Base-by-base conservation (phyloP, 2,797 vertebrate genomes). In the Poeciliopsis infans region DNA sequence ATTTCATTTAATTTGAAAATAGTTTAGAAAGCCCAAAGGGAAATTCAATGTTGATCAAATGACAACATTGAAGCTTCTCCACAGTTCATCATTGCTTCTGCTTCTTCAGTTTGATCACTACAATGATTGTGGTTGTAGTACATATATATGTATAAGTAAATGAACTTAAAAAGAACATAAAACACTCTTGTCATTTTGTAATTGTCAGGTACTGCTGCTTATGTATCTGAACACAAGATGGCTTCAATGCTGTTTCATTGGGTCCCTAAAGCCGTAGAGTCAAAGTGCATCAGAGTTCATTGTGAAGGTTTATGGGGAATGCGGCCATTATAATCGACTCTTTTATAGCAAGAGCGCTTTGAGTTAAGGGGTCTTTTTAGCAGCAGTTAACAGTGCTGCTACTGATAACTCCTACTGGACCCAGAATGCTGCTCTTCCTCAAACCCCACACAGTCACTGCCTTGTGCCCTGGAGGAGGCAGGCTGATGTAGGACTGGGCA, bases 351-450 rank as follows among this genome's bases (percentile, higher is more conserved):
- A 20, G 23, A 76, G 71, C 36, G 72, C 81, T 80, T 74, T 12
- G 23, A 72, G 77, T 73, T 66, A 64, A 72, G 64, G 73, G 70
- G 41, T 76, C 28, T 43, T 81, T 79, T 78, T 76, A 79, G 75
- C 72, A 78, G 51, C 79, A 80, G 88, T 83, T 87, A 85, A 83
- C 82, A 64, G 64, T 84, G 74, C 66, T 76, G 76, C 74, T 75
- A 59, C 84, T 85, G 82, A 79, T 86, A 72, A 82, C 39, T 78
- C 55, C 83, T 57, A 73, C 51, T 57, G 64, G 77, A 89, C 53
- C 45, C 70, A 57, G 74, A 81, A 64, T 77, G 76, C 72, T 66
- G 69, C 74, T 53, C 74, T 59, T 78, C 74, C 49, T 80, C 64
- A 66, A 79, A 61, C 70, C 69, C 51, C 31, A 69, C 75, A 79